phyloP scores from a whole-genome alignment of 2,113 vertebrate species.

The Paraplagusia blochii region DNA sequence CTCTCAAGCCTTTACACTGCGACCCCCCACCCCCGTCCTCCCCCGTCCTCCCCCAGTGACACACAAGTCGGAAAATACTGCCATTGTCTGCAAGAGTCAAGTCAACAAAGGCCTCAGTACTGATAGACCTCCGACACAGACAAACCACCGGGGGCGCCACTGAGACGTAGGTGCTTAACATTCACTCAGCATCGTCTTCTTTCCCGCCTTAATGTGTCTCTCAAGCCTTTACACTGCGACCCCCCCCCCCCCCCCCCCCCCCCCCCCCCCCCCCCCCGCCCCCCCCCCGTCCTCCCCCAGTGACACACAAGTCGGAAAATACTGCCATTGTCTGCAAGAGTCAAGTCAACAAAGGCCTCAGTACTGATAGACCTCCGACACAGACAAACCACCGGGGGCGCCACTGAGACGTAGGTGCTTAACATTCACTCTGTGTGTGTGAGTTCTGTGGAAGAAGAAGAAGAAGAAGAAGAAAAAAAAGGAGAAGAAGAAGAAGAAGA shows the following conservation, averaged over 20 bases:
- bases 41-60: slow-evolving; percentile 21
- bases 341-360: slow-evolving; percentile 2
- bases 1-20: slow-evolving; percentile 33
- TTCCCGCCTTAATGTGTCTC: slow-evolving; percentile 16
- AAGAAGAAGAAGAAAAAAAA: no score
- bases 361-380: slow-evolving; percentile 1
- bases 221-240: slow-evolving; percentile 31
- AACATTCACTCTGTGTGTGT: not conserved
- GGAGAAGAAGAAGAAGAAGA: no score
- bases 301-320: slow-evolving; percentile 18
- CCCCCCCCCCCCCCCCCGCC: slow-evolving; percentile 26
- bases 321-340: slow-evolving; percentile 9
- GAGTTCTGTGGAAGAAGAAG: no score
- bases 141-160: slow-evolving; percentile 9
- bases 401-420: not conserved
- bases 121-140: slow-evolving; percentile 6
- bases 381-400: slow-evolving; percentile 14
- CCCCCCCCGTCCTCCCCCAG: slow-evolving; percentile 25
- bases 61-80: slow-evolving; percentile 21
- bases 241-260: slow-evolving; percentile 12
- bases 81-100: slow-evolving; percentile 3
- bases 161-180: not conserved
- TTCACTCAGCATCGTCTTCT: slow-evolving; percentile 35
- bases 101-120: slow-evolving; percentile 2
- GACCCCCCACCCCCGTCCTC: slow-evolving; percentile 17